Evolutionary conservation across 2,797 vertebrate genomes (phyloP).

Genomic region (Crocidura indochinensis): DNA sequence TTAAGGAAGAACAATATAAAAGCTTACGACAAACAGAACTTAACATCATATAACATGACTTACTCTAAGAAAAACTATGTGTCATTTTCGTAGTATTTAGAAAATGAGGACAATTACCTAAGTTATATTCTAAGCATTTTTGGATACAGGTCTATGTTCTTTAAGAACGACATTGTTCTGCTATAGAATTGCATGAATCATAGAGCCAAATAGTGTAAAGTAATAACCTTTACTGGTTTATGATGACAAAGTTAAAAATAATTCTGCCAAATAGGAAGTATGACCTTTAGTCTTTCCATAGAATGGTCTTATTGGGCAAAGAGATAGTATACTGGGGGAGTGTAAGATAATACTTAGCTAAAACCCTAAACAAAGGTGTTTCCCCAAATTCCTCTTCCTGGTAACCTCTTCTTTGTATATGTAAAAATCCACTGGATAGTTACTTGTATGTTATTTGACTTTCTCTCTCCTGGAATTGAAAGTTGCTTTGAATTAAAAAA

Average conservation of each 20-base stretch:
- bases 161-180: not conserved
- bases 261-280: not conserved
- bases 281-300: not conserved
- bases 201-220: not conserved
- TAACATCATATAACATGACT: not conserved
- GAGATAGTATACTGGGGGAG: too few relatives aligned
- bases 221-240: not conserved
- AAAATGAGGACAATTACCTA: not conserved
- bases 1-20: not conserved
- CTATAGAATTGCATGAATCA: not conserved
- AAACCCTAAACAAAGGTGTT: too few relatives aligned
- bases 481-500: too few relatives aligned
- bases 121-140: slow-evolving; percentile 10
- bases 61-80: not conserved
- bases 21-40: not conserved
- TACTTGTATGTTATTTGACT: too few relatives aligned
- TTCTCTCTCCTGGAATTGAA: too few relatives aligned
- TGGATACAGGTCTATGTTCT: not conserved
- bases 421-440: too few relatives aligned
- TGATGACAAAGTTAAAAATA: not conserved
- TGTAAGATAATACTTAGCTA: too few relatives aligned
- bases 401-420: too few relatives aligned
- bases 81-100: not conserved
- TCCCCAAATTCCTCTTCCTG: too few relatives aligned
- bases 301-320: not conserved